phyloP scores from a whole-genome alignment of 1,140 invertebrate genomes.

The Papilio polytes region DNA sequence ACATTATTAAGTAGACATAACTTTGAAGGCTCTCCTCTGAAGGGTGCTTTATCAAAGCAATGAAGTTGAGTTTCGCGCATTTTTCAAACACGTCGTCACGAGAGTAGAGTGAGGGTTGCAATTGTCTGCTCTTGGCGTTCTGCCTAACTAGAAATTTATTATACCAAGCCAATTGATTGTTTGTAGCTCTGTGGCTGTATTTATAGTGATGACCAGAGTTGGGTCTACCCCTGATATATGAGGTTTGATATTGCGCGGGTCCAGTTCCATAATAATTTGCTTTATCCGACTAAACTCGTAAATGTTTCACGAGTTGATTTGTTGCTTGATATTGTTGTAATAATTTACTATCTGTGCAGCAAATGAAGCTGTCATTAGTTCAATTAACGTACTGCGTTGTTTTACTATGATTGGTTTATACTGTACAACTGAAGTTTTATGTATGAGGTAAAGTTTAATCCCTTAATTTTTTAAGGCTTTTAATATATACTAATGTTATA shows the following conservation, averaged over 20 bases:
- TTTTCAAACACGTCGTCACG: neutral
- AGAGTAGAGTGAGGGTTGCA: neutral
- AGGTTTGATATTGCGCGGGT: neutral
- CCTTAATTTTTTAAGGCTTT: too few relatives aligned
- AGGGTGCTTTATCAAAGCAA: neutral
- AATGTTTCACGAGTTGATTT: neutral
- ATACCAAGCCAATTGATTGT: neutral
- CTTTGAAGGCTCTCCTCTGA: neutral
- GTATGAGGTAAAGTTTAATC: too few relatives aligned
- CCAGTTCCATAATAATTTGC: neutral
- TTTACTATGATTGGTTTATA: neutral
- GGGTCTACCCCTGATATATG: neutral
- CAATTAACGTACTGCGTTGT: neutral
- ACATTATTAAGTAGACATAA: neutral
- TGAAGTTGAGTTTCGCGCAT: neutral
- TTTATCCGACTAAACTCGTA: neutral
- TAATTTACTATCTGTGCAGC: neutral
- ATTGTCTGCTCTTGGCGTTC: constrained; percentile 8
- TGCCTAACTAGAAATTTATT: neutral
- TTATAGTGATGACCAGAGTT: neutral
- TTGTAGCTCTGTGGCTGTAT: neutral
- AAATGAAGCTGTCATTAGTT: neutral
- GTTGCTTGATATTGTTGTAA: constrained; percentile 2
- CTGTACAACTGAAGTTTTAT: neutral
- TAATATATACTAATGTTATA: too few relatives aligned